Base-by-base conservation (phyloP, 2,797 vertebrate species). In the Pteronotus mesoamericanus region DNA sequence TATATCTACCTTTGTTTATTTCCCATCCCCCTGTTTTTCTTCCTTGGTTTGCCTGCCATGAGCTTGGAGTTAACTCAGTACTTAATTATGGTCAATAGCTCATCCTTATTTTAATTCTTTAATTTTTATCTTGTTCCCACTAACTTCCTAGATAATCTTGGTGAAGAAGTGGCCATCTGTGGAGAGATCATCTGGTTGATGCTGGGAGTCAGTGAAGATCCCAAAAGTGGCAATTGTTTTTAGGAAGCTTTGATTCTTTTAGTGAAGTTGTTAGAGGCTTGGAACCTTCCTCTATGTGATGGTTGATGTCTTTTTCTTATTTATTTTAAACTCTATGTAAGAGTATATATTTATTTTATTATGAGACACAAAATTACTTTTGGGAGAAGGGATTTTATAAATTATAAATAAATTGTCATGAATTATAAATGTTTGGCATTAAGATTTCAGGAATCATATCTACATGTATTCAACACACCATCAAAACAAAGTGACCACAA, bases 401-500 rank as follows among this genome's bases (percentile, higher is more conserved):
- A 95, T 92, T 92, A 92, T 94, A 96, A 78, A 87, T 79, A 86
- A 86, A 79, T 89, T 51, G 14, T 59, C 53, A 93, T 96, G 64
- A 95, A 93, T 97, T 95, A 96, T 96, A 97, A 89, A 96, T 96
- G 77, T 91, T 74, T 77, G 66, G 46, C 32, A 89, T 92, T 92
- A 90, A 88, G 66, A 84, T 75, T 95, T 92, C 46, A 95, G 53
- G 39, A 89, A n/a, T 84, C 32, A 32, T 55, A n/a, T 37, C 83
- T 89, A 94, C 44, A 59, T 4, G 32, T 55, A 82, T 95, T 95
- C 75, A 88, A 32, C 37, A 22, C 53, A n/a, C 51, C 69, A 72
- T 39, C 82, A 85, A 89, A 83, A 87, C 24, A 46, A 90, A 77
- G 72, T 53, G 4, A 18, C 83, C 16, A 24, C 69, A 68, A 77